Base-by-base conservation (phyloP, 2,113 vertebrate genomes). In the Nanorana parkeri region DNA sequence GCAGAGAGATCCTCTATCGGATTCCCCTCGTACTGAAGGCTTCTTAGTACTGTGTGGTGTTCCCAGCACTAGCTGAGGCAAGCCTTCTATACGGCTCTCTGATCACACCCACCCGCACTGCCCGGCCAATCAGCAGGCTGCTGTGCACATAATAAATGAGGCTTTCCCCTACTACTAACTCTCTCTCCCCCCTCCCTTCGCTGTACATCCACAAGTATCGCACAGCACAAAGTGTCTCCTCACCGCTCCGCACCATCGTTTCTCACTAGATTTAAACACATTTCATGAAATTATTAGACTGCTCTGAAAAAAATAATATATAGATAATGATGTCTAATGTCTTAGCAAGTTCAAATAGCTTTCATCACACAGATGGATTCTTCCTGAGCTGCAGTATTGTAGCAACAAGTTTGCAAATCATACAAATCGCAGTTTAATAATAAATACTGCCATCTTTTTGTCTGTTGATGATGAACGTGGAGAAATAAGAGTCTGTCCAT, bases 91-190 rank as follows among this genome's bases (percentile, higher is more conserved):
- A 84, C 81, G 73, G 55, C 83, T 77, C 82, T 86, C 83, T 86
- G 84, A 84, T 84, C 88, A 86, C 87, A 87, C 89, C 86, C 84
- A 67, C 60, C 26, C 29, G 77, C 73, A 88, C 90, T 78, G 90
- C 80, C 61, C 41, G 66, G 23, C 56, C 24, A 83, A 89, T 91
- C 89, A 88, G 81, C 83, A 81, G 86, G 85, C 87, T 17, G 85
- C 87, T 17, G 85, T 85, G 83, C 82, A 83, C 87, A 87, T 88
- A 84, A 66, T 64, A 74, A 87, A 86, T 85, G 90, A 90, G 91
- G 28, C 84, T 87, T 86, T 85, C 89, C 87, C 86, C 41, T 75
- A 0, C 74, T 84, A 80, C 7, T 47, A 47, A 28, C 32, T 41
- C 52, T 11, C 56, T 17, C 61, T 60, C 36, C 63, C 72, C 72